Evolutionary conservation across 2,888 invertebrate genomes (phyloP), one percentile per base, ranked within the genome.

Genomic region (Ommatoiulus sabulosus): DNA sequence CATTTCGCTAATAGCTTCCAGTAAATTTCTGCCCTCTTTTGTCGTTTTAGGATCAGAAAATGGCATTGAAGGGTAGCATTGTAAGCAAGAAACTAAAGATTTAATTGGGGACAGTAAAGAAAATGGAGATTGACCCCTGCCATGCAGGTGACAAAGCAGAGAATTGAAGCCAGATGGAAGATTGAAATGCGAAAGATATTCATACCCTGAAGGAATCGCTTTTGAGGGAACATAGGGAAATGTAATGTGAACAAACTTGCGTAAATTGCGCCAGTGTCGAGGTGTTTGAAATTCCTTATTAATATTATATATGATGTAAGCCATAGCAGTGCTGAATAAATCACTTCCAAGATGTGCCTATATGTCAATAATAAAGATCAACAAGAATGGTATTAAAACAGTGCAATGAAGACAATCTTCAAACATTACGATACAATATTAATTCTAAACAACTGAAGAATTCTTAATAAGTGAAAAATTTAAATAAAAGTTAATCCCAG

Each of bases 291-390:
- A 20, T 17, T 86, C 86, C 2, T 44, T 17, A 1, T 44, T 46
- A 7, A 86, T 46, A 20, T 15, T 86, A 10, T 44, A 44, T n/a
- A 17, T 44, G 8, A 86, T 86, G 17, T 44, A 15, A 10, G 86
- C 10, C 86, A 86, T 86, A 17, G 86, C 86, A 44, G 44, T 86
- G 46, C 86, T 86, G 46, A 86, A 86, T 46, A 86, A 86, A 46
- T 86, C 86, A 7, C 44, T 20, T 46, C 86, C 86, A 44, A 86
- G 20, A 86, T 86, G 15, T n/a, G 44, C 86, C 86, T 86, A 44
- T 44, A 44, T 84, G n/a, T 86, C 5, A 46, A 46, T 44, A 44
- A 86, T 44, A 44, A 86, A 86, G 44, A 85, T 44, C 5, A 43
- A 44, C 5, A 17, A 85, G 17, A 85, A 85, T 85, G 3, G 7